phyloP scores from a whole-genome alignment of 2,113 vertebrate genomes.

The Zosterops lateralis region DNA sequence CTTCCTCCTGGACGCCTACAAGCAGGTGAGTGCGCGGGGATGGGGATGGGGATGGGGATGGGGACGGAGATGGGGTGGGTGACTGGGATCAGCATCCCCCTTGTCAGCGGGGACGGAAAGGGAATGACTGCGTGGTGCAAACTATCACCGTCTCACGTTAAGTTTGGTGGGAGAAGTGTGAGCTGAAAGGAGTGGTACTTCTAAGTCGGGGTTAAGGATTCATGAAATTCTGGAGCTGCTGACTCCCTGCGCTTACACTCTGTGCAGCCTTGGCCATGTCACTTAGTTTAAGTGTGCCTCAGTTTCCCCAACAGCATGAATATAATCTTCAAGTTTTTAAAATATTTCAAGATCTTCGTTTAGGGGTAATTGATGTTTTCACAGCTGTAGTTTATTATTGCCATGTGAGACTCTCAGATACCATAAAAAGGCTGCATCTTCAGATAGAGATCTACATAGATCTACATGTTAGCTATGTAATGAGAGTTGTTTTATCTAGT shows the following conservation, averaged over 20 bases:
- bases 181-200: background rate
- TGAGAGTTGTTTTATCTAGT: background rate
- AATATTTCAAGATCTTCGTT: background rate
- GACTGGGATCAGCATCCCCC: background rate
- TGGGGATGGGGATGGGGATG: background rate
- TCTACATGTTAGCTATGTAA: background rate
- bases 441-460: background rate
- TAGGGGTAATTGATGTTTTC: background rate
- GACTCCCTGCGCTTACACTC: background rate
- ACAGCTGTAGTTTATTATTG: background rate
- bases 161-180: background rate
- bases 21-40: slow-evolving; percentile 85
- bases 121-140: background rate
- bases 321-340: background rate
- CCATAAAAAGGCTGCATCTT: background rate
- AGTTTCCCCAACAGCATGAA: background rate
- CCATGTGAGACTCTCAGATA: background rate
- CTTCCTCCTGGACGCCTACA: slow-evolving; percentile 94
- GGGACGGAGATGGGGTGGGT: background rate
- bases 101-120: background rate
- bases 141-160: accelerated
- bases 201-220: background rate
- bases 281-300: background rate
- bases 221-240: background rate
- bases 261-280: background rate